These are phyloP conservation scores for Etheostoma perlongum DNA, from an alignment of 2,797 vertebrate genomes.

Conservation along the genomic window DNA sequence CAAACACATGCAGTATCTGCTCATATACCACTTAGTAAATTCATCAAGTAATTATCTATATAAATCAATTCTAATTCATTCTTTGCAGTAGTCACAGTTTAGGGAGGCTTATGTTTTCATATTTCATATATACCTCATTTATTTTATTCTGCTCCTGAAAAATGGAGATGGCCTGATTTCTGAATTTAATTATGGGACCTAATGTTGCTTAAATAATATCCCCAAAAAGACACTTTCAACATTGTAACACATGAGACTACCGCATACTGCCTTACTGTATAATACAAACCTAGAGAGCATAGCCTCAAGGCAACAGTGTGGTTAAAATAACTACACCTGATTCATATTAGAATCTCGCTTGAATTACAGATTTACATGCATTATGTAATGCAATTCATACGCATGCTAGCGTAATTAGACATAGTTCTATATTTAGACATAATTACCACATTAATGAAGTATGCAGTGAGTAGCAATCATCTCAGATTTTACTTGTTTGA, in stretches of 20 bases:
- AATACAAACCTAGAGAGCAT: conserved; percentile 36
- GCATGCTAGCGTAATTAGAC: conserved; percentile 62
- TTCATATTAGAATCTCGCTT: conserved; percentile 44
- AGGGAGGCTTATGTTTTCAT: neutral
- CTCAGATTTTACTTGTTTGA: conserved; percentile 10
- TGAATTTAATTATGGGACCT: neutral
- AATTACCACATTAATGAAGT: conserved; percentile 51
- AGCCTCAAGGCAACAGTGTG: conserved; percentile 25
- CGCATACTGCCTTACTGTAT: neutral
- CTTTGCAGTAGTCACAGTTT: conserved; percentile 1
- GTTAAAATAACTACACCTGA: conserved; percentile 59
- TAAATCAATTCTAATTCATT: neutral
- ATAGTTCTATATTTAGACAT: conserved; percentile 69
- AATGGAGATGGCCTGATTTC: neutral
- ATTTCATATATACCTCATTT: neutral
- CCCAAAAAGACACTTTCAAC: neutral
- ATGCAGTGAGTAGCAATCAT: conserved; percentile 10
- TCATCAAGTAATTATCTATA: neutral
- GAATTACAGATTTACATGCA: conserved; percentile 47
- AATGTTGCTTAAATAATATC: conserved; percentile 3
- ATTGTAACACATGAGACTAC: conserved; percentile 5
- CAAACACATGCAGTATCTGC: neutral
- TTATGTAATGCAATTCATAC: conserved; percentile 61
- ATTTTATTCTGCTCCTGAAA: neutral
- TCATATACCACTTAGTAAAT: neutral